These are phyloP conservation scores for Brachionus asplanchnoidis DNA, from an alignment of 1,140 invertebrate species.

Conservation along the genomic window DNA sequence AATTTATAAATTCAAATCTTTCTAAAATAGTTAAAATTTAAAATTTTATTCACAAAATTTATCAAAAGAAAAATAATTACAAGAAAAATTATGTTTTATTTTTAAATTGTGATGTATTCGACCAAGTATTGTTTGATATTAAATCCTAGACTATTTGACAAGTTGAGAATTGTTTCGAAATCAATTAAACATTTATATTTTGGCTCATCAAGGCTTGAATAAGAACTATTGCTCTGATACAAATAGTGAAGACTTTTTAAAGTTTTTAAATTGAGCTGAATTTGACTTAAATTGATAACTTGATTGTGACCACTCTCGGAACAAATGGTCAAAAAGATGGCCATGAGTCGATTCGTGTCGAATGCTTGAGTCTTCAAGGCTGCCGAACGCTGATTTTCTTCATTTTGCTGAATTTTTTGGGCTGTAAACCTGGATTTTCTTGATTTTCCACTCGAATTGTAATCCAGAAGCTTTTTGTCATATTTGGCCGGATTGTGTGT, in stretches of 20 bases:
- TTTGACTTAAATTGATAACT: conserved; percentile 25
- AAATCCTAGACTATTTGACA: conserved; percentile 30
- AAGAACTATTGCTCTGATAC: conserved; percentile 25
- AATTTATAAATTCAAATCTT: too few species aligned
- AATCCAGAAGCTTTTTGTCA: conserved; percentile 37
- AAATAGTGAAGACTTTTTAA: conserved; percentile 31
- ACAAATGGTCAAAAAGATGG: conserved; percentile 26
- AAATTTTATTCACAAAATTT: not conserved
- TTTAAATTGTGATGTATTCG: conserved; percentile 33
- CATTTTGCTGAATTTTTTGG: conserved; percentile 41
- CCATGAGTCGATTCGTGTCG: conserved; percentile 12
- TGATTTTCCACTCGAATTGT: conserved; percentile 11
- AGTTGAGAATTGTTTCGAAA: conserved; percentile 33
- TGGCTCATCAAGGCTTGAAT: conserved; percentile 28
- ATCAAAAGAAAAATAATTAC: not conserved
- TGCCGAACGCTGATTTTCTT: conserved; percentile 37
- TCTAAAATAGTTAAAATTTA: not conserved
- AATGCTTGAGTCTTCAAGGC: conserved; percentile 34
- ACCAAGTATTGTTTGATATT: conserved; percentile 40
- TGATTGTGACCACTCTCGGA: conserved; percentile 22
- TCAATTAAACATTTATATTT: conserved; percentile 36
- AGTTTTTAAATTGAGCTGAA: conserved; percentile 25
- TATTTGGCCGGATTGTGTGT: conserved; percentile 40
- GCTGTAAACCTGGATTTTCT: conserved; percentile 20
- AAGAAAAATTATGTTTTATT: not conserved